Evolutionary conservation across 1,140 invertebrate genomes (phyloP), one percentile per base, ranked within the genome.

Genomic region (Bombus waltoni): DNA sequence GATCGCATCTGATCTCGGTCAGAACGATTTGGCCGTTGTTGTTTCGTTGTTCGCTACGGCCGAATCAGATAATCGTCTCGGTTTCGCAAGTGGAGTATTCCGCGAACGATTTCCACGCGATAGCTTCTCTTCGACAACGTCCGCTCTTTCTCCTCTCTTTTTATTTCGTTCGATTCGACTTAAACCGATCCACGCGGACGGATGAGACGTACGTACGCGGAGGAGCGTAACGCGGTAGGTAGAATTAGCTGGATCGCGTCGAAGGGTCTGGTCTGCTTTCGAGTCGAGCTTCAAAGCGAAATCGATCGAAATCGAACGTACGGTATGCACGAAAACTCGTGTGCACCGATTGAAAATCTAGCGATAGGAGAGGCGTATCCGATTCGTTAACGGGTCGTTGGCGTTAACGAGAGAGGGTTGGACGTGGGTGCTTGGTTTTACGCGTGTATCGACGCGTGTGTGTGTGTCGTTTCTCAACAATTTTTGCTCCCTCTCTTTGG

Each of bases 1-100:
- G 90, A 91, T 91, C 81, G 66, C 81, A 91, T 90, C 90, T 91
- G 88, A 90, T 91, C 90, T 90, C 84, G 87, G 87, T 40, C 87
- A 82, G 79, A 82, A 78, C 84, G 83, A 82, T 86, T 88, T 86
- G 79, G 78, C 72, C 84, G 83, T 82, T 88, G 78, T 73, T 81
- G 78, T 68, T 81, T 80, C 78, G 87, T 73, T 80, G 78, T 80
- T 76, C 84, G 32, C 57, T 35, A 65, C 83, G 79, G 71, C 40
- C 72, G 86, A 57, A 87, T 83, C 76, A 66, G 87, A 85, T 88
- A 88, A 86, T 88, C 73, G 77, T 87, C 81, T 35, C 53, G 44
- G 40, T 87, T 74, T 81, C 85, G 44, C 80, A 80, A 81, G 44
- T 81, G 83, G 68, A 80, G 68, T 85, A 85, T 85, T 85, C 68